Evolutionary conservation across 2,797 vertebrate species (phyloP).

Genomic region (Rhabdomys pumilio): DNA sequence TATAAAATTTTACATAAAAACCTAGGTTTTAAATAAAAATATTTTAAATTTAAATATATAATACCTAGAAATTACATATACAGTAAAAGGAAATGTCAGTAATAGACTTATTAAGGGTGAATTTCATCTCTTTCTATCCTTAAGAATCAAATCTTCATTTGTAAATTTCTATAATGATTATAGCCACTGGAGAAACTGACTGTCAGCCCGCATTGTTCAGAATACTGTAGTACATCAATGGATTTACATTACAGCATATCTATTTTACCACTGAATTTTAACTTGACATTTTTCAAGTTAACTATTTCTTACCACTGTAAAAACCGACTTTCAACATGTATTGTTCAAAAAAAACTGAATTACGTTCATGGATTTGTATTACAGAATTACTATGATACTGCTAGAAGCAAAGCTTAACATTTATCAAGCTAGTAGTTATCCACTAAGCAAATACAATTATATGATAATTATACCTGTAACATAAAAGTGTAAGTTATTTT

Average conservation of each 20-base stretch:
- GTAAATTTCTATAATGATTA: background rate
- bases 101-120: background rate
- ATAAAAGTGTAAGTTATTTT: background rate
- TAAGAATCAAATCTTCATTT: background rate
- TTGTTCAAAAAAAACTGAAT: background rate
- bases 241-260: background rate
- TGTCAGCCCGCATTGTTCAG: background rate
- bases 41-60: background rate
- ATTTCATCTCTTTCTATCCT: background rate
- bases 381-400: background rate
- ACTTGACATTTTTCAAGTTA: background rate
- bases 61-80: background rate
- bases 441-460: background rate
- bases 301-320: accelerated
- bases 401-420: background rate
- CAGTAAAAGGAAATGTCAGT: background rate
- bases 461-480: background rate
- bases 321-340: background rate
- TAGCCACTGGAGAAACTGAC: background rate
- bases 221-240: background rate
- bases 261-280: background rate
- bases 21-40: background rate
- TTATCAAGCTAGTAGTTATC: background rate
- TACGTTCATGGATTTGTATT: background rate
- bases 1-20: background rate